These are phyloP conservation scores for Lagopus muta DNA, from an alignment of 2,113 vertebrate species.

Conservation along the genomic window DNA sequence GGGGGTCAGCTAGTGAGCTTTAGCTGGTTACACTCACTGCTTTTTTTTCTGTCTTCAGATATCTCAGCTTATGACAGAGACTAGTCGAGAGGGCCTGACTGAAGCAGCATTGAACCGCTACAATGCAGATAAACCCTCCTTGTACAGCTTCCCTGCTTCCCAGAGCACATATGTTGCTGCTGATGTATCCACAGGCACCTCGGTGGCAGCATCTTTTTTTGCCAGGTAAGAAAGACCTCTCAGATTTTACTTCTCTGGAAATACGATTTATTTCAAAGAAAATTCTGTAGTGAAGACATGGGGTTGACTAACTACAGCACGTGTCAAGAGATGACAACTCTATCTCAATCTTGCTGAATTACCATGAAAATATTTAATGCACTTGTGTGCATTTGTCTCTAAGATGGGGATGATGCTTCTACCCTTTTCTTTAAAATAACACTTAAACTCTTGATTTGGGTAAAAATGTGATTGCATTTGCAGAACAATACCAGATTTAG, in stretches of 20 bases:
- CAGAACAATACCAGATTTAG: neutral
- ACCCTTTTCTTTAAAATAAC: neutral
- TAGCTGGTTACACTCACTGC: neutral
- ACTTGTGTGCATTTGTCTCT: neutral
- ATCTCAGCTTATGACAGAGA: conserved; percentile 91
- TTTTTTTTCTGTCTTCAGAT: conserved; percentile 79
- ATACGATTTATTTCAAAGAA: neutral
- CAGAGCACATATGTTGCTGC: conserved; percentile 79
- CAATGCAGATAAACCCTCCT: conserved; percentile 87
- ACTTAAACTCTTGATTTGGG: neutral
- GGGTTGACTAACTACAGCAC: neutral
- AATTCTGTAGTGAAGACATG: neutral
- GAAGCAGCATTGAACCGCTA: conserved; percentile 90
- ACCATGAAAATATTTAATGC: neutral
- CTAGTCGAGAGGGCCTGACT: conserved; percentile 85
- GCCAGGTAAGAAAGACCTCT: conserved; percentile 86
- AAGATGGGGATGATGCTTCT: neutral
- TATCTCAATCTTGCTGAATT: neutral
- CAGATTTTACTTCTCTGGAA: neutral
- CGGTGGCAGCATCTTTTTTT: conserved; percentile 94
- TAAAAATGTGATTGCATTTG: neutral
- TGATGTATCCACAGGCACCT: conserved; percentile 84
- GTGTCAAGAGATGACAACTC: neutral
- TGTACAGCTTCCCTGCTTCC: conserved; percentile 77
- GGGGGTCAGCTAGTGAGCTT: neutral